Evolutionary conservation across 2,888 invertebrate species (phyloP).

Genomic region (Hanleya hanleyi): DNA sequence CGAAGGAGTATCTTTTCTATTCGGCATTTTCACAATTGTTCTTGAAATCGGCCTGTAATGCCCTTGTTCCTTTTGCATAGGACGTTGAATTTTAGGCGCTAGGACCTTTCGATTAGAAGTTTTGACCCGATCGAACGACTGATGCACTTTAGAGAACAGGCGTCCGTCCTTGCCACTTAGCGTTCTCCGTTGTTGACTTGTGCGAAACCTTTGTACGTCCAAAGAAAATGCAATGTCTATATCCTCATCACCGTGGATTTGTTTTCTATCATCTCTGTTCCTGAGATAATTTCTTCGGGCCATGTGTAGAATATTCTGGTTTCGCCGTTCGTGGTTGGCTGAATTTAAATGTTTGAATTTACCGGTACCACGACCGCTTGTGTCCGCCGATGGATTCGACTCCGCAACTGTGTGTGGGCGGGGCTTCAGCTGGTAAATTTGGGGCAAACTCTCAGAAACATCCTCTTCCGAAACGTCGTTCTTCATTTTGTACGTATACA

Average conservation of each 20-base stretch:
- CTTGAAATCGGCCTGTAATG: not conserved
- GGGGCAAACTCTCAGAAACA: not conserved
- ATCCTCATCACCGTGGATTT: too few species aligned
- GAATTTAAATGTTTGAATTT: not conserved
- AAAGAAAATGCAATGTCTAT: not conserved
- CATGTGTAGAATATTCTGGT: too few species aligned
- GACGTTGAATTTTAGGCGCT: not conserved
- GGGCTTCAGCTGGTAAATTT: not conserved
- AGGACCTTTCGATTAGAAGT: not conserved
- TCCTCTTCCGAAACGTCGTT: not conserved
- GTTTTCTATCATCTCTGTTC: too few species aligned
- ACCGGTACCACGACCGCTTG: not conserved
- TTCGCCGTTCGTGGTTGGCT: too few species aligned
- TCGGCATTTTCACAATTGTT: not conserved
- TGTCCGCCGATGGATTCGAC: not conserved
- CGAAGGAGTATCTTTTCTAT: too few species aligned
- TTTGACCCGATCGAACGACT: not conserved
- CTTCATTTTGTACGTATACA: not conserved
- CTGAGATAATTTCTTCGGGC: too few species aligned
- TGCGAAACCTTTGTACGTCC: not conserved
- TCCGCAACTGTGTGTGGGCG: not conserved
- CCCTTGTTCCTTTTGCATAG: not conserved
- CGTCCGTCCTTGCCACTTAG: not conserved
- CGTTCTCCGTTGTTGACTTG: too few species aligned
- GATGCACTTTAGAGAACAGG: not conserved